Evolutionary conservation across 1,140 invertebrate species (phyloP).

Genomic region (Heliconius melpomene): DNA sequence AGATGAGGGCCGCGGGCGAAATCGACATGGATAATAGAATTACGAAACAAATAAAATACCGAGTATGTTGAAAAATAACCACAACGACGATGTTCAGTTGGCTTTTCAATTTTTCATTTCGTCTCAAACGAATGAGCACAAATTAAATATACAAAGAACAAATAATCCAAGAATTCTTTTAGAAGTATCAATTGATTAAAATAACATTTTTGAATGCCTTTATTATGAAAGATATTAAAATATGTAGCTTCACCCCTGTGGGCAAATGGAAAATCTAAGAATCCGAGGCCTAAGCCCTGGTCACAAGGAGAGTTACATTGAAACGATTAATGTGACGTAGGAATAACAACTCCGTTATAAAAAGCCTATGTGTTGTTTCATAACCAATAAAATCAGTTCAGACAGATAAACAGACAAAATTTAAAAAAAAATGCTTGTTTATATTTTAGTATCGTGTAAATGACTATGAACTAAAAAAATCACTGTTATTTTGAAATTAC

Average conservation of each 20-base stretch:
- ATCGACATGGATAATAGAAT: constrained; percentile 11
- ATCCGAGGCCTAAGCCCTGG: no score
- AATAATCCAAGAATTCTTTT: not conserved
- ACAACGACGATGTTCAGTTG: not conserved
- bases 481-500: no score
- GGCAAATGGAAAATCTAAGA: no score
- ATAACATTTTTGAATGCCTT: not conserved
- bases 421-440: no score
- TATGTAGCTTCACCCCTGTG: not conserved
- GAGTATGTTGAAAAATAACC: constrained; percentile 2
- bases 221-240: not conserved
- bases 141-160: constrained; percentile 17
- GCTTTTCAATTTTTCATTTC: constrained; percentile 37
- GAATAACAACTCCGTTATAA: no score
- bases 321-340: no score
- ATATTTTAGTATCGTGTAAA: no score
- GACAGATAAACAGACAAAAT: no score
- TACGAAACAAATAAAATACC: not conserved
- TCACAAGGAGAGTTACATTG: no score
- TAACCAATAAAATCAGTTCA: no score
- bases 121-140: constrained; percentile 10
- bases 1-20: constrained; percentile 27
- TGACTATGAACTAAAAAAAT: no score
- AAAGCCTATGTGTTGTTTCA: no score
- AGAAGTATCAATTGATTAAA: not conserved